phyloP scores from a whole-genome alignment of 2,797 vertebrate genomes.

The Lepus oiostolus region DNA sequence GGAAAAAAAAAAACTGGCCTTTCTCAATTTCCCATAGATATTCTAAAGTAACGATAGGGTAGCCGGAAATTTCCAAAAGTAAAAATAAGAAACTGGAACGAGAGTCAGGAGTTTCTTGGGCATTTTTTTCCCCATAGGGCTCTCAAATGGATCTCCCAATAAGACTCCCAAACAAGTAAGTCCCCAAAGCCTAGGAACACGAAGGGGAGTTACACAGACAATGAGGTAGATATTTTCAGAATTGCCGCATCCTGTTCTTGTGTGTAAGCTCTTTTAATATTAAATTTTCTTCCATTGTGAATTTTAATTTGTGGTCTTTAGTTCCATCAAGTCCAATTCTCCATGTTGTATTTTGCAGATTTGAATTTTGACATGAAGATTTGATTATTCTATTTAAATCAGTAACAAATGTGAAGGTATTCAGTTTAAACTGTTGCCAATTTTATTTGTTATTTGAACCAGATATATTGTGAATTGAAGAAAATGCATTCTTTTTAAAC shows the following conservation, averaged over 20 bases:
- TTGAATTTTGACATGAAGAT: slow-evolving; percentile 25
- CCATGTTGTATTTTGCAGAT: background rate
- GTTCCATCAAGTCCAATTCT: background rate
- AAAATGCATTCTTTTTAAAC: background rate
- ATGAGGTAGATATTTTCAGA: background rate
- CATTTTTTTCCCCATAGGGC: background rate
- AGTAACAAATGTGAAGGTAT: slow-evolving; percentile 10
- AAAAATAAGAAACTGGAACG: slow-evolving; percentile 22
- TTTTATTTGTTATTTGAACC: slow-evolving; percentile 26
- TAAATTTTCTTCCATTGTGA: background rate
- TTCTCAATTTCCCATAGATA: background rate
- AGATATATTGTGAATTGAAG: background rate
- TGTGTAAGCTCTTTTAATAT: background rate
- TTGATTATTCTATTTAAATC: slow-evolving; percentile 25
- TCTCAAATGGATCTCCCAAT: background rate
- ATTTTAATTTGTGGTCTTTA: background rate
- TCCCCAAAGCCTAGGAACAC: background rate
- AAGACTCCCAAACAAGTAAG: slow-evolving; percentile 35
- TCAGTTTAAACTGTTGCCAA: background rate
- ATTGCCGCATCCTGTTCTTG: background rate
- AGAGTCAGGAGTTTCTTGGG: slow-evolving; percentile 49
- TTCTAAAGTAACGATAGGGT: slow-evolving; percentile 39
- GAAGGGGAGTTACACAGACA: background rate
- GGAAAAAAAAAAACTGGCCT: background rate
- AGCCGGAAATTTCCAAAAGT: slow-evolving; percentile 51